Percentiles rank a stretch among this genome's conserved stretches.
Conservation (phyloP, 2,113 vertebrate genomes). For the Lepidothrix coronata region DNA sequence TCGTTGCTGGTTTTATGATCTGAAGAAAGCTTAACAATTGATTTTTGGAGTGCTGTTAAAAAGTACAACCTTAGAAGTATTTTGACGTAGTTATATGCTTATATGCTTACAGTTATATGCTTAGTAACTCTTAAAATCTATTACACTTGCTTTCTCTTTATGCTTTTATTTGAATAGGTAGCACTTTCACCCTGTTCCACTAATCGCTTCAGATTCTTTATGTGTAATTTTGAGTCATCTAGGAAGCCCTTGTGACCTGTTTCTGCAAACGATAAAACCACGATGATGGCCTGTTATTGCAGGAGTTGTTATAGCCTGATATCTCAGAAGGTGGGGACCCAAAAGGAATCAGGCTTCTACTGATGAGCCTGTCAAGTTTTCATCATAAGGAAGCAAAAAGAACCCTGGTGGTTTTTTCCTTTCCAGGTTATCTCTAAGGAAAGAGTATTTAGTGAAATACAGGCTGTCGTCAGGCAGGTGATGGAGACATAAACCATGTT, state of each 20-base stretch:
- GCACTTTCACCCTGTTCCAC: neutral
- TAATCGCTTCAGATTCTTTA: neutral
- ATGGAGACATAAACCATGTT: neutral
- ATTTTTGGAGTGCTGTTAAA: neutral
- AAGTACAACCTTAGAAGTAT: neutral
- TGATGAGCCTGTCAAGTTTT: neutral
- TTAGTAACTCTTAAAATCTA: neutral
- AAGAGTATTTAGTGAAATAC: neutral
- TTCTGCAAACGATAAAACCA: neutral
- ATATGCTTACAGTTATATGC: too few relatives aligned
- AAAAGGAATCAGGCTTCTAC: neutral
- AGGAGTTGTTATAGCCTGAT: neutral
- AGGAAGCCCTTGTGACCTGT: neutral
- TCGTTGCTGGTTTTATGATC: neutral
- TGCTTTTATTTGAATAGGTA: neutral
- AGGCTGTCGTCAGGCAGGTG: neutral
- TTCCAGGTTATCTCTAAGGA: neutral
- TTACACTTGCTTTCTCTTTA: neutral
- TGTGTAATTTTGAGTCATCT: neutral
- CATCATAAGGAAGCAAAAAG: neutral
- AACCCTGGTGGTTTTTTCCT: neutral
- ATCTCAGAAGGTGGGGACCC: neutral
- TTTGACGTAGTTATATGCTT: neutral
- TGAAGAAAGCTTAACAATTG: rapidly evolving
- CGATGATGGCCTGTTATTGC: neutral